Percentiles rank a stretch among this genome's conserved stretches.
These are phyloP conservation scores for Panthera leo DNA, from an alignment of 2,113 vertebrate genomes.

Conservation along the genomic window DNA sequence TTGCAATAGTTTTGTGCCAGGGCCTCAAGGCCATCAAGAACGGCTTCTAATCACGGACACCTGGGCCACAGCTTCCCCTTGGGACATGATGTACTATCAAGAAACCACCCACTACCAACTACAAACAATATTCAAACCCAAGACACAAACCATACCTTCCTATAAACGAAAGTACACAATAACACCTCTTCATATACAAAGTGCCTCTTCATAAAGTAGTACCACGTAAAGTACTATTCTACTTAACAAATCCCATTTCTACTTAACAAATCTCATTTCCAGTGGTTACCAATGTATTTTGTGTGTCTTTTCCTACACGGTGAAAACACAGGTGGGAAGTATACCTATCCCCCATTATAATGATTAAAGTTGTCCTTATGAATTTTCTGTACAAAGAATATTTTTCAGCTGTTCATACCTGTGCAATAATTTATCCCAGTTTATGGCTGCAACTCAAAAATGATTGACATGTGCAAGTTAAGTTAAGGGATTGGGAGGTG, in stretches of 20 bases:
- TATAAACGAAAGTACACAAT: background rate
- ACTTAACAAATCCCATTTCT: background rate
- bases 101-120: background rate
- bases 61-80: background rate
- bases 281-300: background rate
- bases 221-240: background rate
- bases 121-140: background rate
- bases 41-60: background rate
- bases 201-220: background rate
- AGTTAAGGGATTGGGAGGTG: background rate
- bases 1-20: too few species aligned
- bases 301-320: background rate
- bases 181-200: too few species aligned
- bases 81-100: background rate
- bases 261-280: background rate
- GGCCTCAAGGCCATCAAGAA: rapidly evolving
- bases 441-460: background rate
- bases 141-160: background rate
- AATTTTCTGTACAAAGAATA: background rate
- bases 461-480: background rate
- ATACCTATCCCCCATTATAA: too few species aligned
- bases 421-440: background rate
- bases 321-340: background rate
- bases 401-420: background rate
- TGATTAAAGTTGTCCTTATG: background rate